Percentiles rank a stretch among this genome's conserved stretches.
Conservation (phyloP, 2,888 invertebrate genomes). For the Noctua janthina region DNA sequence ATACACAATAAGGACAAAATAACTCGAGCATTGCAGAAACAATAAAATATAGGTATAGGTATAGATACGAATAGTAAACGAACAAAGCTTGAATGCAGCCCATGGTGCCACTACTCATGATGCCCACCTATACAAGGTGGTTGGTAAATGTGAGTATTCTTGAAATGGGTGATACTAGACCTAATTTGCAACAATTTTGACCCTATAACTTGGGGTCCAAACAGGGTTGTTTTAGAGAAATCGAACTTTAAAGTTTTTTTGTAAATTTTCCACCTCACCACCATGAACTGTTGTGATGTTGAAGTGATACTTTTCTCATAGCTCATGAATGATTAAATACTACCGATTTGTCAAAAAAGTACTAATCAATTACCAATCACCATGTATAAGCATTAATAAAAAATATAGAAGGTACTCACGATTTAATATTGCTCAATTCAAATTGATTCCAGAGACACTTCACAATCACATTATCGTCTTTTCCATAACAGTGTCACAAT, state of each 20-base stretch:
- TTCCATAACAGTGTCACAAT: slow-evolving; percentile 24
- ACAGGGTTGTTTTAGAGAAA: background rate
- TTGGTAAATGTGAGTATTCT: background rate
- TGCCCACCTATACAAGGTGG: background rate
- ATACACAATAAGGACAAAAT: background rate
- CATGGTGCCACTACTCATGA: background rate
- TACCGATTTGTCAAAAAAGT: background rate
- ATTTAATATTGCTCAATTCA: slow-evolving; percentile 37
- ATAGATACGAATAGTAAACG: background rate
- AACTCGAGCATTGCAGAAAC: background rate
- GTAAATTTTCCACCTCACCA: background rate
- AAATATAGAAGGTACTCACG: slow-evolving; percentile 48
- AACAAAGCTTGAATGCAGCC: background rate
- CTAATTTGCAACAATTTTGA: background rate
- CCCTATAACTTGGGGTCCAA: background rate
- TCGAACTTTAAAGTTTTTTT: background rate
- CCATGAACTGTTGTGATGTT: background rate
- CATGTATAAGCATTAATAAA: background rate
- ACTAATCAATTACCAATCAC: background rate
- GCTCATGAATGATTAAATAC: background rate
- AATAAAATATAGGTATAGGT: background rate
- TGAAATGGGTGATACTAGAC: background rate
- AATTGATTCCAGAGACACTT: slow-evolving; percentile 7
- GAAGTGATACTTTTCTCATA: background rate
- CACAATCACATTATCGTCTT: slow-evolving; percentile 37